phyloP scores from a whole-genome alignment of 2,888 invertebrate species.

The Sialis fuliginosa region DNA sequence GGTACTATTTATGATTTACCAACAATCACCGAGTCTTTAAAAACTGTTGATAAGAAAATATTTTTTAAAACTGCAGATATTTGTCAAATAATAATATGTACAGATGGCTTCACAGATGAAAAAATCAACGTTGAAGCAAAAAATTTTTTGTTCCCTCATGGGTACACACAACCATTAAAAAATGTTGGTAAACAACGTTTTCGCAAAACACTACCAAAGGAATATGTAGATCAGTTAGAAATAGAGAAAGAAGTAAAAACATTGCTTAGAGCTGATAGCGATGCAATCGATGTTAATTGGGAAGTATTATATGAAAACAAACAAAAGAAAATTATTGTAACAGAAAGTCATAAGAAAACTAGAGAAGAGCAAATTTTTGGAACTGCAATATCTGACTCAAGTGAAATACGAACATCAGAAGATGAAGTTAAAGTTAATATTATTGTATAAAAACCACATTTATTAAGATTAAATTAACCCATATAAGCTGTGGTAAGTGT shows the following conservation, averaged over 20 bases:
- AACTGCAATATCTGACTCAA: not conserved
- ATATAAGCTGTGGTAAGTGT: too few relatives aligned
- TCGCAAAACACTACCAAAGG: conserved; percentile 34
- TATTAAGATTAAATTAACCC: too few relatives aligned
- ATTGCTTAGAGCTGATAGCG: conserved; percentile 41
- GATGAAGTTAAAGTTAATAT: not conserved
- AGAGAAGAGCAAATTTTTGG: not conserved
- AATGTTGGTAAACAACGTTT: conserved; percentile 47
- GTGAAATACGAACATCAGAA: not conserved
- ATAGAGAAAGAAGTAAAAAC: conserved; percentile 48
- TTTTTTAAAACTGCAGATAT: conserved; percentile 57
- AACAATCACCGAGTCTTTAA: conserved; percentile 43
- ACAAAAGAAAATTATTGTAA: not conserved
- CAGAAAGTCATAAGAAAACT: too few relatives aligned
- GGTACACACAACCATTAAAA: conserved; percentile 50
- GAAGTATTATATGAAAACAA: conserved; percentile 3
- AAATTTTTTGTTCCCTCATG: conserved; percentile 41
- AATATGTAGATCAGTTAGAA: conserved; percentile 38
- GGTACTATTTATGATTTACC: conserved; percentile 44
- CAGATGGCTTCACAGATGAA: conserved; percentile 23
- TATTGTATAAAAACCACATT: too few relatives aligned
- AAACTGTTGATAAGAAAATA: conserved; percentile 46
- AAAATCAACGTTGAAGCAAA: conserved; percentile 20
- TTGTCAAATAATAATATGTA: conserved; percentile 38
- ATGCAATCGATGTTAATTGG: conserved; percentile 30